Base-by-base conservation (phyloP, 2,113 vertebrate species). In the Cyphomyrus discorhynchus region DNA sequence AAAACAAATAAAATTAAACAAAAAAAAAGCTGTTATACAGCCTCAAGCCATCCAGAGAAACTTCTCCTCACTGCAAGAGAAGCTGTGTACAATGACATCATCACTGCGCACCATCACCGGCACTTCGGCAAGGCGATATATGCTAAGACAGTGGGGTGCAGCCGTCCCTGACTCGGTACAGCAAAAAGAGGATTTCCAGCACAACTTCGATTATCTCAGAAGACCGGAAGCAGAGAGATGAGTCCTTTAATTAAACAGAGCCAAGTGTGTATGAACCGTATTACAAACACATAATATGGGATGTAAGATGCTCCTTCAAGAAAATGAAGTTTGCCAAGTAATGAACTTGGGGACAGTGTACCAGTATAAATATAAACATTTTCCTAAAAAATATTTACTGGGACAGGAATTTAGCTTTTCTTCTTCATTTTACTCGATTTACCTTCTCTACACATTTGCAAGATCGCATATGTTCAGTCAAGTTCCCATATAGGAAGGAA, bases 1-100 rank as follows among this genome's bases (percentile, higher is more conserved):
- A 88, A 90, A 90, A 88, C 53, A 87, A 90, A 49, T 8, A 86
- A 90, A 87, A 70, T 47, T 53, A 84, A 89, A 27, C 8, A 66
- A 45, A 82, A 56, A 5, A 56, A 83, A 83, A 56, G 74, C 52
- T 56, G 19, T 90, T 83, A 66, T n/a, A 88, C 90, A 90, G 70
- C 50, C 90, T 88, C 66, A 90, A 88, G 82, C 74, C 70, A 90
- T 83, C 70, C 47, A 83, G 74, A 58, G 86, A 13, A 82, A 90
- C 74, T 88, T 15, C 86, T 87, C 85, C 42, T 66, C 21, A 31
- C 52, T 56, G 90, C 31, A 82, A 88, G 85, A n/a, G 49, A 87
- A 90, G 46, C 56, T 24, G 1, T 46, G 88, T 88, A 77, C 17
- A 47, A 89, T 56, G 47, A 89, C 49, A 47, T 19, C 87, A 82